These are phyloP conservation scores for Synanthedon vespiformis DNA, from an alignment of 2,888 invertebrate species.

Conservation along the genomic window DNA sequence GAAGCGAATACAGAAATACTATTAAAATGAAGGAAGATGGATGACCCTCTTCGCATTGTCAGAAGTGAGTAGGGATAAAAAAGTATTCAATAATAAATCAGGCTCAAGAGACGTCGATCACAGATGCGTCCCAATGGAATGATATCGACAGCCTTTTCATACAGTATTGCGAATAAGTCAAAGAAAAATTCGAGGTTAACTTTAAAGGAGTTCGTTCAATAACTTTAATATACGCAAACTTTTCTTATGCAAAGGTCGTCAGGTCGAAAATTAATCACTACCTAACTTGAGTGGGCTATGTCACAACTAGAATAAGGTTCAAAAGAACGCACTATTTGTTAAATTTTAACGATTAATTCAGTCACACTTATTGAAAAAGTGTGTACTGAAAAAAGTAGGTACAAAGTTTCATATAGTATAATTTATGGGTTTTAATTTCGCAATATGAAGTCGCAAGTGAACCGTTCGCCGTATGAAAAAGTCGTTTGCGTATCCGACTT, in stretches of 20 bases:
- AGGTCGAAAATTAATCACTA: too few relatives aligned
- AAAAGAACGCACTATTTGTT: too few relatives aligned
- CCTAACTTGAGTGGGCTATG: too few relatives aligned
- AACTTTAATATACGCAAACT: not conserved
- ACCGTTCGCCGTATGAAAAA: conserved; percentile 56
- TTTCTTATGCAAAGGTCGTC: too few relatives aligned
- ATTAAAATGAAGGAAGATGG: conserved; percentile 35
- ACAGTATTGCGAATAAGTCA: conserved; percentile 20
- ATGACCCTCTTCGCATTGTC: conserved; percentile 41
- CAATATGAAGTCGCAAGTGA: conserved; percentile 48
- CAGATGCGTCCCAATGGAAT: conserved; percentile 45
- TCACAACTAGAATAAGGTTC: too few relatives aligned
- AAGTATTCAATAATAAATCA: conserved; percentile 64
- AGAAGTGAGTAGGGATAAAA: conserved; percentile 22
- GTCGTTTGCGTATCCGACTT: conserved; percentile 41
- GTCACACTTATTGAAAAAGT: too few relatives aligned
- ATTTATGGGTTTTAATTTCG: conserved; percentile 66
- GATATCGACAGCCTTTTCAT: conserved; percentile 22
- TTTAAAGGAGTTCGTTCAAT: not conserved
- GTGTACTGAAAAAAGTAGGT: too few relatives aligned
- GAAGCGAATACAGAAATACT: conserved; percentile 1
- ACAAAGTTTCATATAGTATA: conserved; percentile 13
- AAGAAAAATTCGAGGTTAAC: conserved; percentile 3
- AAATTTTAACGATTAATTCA: too few relatives aligned
- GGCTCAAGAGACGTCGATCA: conserved; percentile 48